Percentiles rank a stretch among this genome's conserved stretches.
phyloP scores from a whole-genome alignment of 2,113 vertebrate species.

The Chloebia gouldiae region DNA sequence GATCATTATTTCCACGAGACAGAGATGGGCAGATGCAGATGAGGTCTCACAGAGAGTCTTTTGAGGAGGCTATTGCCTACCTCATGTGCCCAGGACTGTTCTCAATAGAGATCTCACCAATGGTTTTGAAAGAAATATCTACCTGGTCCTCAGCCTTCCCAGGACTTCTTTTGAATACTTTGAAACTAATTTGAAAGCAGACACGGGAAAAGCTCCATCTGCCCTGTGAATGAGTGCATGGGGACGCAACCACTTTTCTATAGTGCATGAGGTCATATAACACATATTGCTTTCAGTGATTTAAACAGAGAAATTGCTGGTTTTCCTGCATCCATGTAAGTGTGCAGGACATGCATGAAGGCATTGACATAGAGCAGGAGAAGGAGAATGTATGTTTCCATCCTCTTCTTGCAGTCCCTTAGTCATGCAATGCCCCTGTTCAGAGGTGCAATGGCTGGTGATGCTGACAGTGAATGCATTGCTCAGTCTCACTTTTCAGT shows the following conservation, averaged over 20 bases:
- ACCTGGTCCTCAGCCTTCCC: background rate
- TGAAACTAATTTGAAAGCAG: background rate
- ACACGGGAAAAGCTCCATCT: background rate
- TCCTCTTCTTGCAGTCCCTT: background rate
- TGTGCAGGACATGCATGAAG: background rate
- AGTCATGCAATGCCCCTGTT: accelerated
- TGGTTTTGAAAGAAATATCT: background rate
- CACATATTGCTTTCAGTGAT: background rate
- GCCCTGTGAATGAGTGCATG: background rate
- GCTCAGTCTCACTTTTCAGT: background rate
- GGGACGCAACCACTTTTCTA: background rate
- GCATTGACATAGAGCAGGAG: background rate
- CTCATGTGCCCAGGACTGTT: background rate
- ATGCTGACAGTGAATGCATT: background rate
- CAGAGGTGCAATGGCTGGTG: background rate
- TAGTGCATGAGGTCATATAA: accelerated
- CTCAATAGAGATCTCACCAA: background rate
- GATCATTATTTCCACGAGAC: background rate
- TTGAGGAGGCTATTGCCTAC: background rate
- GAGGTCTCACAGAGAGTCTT: background rate
- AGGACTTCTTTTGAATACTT: background rate
- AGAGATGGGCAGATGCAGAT: background rate
- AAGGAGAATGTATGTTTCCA: background rate
- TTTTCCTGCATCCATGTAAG: background rate
- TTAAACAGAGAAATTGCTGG: background rate